A percentile compares a stretch with the other conserved stretches of the same genome.
phyloP scores from a whole-genome alignment of 2,888 invertebrate genomes.

The Cryptocheilus praepositus region DNA sequence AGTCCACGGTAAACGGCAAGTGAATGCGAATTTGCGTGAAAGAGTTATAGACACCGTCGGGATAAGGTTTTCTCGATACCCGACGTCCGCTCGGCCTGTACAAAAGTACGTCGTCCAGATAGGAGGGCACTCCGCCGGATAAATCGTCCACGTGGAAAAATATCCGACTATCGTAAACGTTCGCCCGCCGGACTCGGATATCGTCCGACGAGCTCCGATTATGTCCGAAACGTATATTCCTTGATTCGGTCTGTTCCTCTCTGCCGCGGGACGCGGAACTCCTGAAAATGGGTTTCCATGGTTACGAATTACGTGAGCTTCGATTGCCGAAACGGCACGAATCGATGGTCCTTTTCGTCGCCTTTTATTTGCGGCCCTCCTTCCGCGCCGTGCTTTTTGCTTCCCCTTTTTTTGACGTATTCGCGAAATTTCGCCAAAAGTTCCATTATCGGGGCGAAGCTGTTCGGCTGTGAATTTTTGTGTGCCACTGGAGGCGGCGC shows the following conservation, averaged over 20 bases:
- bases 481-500: no score
- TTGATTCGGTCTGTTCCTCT: conserved; percentile 24
- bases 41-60: no score
- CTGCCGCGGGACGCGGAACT: conserved; percentile 11
- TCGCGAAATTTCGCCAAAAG: neutral
- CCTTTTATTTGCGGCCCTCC: neutral
- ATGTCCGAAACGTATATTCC: conserved; percentile 46
- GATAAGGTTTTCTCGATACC: no score
- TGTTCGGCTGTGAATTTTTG: no score
- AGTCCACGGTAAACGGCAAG: no score
- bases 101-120: no score
- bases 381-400: neutral
- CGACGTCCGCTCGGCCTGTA: no score
- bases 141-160: conserved; percentile 39
- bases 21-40: no score
- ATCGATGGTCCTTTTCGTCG: neutral
- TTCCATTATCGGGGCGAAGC: no score
- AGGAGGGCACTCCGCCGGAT: conserved; percentile 32
- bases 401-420: neutral
- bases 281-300: conserved; percentile 41
- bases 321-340: conserved; percentile 14
- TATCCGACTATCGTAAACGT: conserved; percentile 47
- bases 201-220: conserved; percentile 19
- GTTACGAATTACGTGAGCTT: conserved; percentile 36
- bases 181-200: conserved; percentile 27